phyloP scores from a whole-genome alignment of 1,140 invertebrate species.

The Sipha flava region DNA sequence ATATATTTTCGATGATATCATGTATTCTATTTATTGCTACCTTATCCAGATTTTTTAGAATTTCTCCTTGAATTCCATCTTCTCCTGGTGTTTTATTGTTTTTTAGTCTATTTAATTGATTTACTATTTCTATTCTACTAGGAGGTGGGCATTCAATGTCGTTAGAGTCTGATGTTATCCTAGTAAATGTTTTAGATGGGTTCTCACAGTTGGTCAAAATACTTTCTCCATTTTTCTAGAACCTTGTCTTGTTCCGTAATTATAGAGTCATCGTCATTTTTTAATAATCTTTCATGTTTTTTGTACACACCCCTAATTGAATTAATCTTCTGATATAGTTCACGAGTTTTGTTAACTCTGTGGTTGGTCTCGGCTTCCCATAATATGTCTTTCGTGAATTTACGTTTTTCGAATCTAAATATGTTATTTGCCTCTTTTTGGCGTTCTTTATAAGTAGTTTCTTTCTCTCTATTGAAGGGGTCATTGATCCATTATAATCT shows the following conservation, averaged over 20 bases:
- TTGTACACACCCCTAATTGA: neutral
- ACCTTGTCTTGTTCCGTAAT: neutral
- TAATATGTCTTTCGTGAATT: neutral
- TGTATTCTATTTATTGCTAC: neutral
- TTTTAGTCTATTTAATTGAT: neutral
- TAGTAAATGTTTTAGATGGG: neutral
- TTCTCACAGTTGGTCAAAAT: neutral
- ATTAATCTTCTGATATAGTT: neutral
- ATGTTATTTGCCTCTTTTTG: neutral
- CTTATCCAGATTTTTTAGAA: neutral
- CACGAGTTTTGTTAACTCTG: neutral
- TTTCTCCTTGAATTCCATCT: no score
- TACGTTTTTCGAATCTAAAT: neutral
- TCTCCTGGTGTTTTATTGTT: neutral
- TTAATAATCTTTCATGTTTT: neutral
- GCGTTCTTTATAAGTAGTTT: neutral
- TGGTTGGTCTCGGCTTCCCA: neutral
- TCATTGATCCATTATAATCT: neutral
- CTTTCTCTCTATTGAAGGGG: neutral
- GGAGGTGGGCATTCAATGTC: neutral
- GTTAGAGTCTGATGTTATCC: neutral
- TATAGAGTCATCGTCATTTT: neutral
- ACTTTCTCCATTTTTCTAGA: neutral
- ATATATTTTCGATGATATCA: neutral
- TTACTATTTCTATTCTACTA: neutral